Percentiles rank a stretch among this genome's conserved stretches.
Evolutionary conservation across 2,888 invertebrate genomes (phyloP).

Genomic region (Coleophora flavipennella): DNA sequence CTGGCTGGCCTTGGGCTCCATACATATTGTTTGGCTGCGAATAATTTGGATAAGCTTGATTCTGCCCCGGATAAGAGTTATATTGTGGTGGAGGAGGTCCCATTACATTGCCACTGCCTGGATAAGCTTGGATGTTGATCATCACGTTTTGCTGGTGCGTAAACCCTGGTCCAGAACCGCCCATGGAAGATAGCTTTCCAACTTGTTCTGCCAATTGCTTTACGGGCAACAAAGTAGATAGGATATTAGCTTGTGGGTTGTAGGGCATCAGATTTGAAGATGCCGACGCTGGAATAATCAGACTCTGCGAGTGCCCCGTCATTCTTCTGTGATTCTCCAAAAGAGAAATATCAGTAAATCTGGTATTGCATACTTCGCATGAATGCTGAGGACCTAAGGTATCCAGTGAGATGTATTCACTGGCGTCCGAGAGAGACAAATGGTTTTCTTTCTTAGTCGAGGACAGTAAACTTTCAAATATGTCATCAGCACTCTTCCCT

Average conservation of each 20-base stretch:
- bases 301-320: constrained; percentile 69
- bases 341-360: constrained; percentile 68
- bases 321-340: constrained; percentile 68
- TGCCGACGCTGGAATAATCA: constrained; percentile 37
- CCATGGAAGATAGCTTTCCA: constrained; percentile 51
- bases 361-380: constrained; percentile 74
- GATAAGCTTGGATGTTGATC: constrained; percentile 77
- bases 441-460: constrained; percentile 51
- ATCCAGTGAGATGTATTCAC: constrained; percentile 77
- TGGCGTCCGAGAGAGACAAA: constrained; percentile 48
- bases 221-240: constrained; percentile 56
- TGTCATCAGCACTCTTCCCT: constrained; percentile 63
- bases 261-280: constrained; percentile 50
- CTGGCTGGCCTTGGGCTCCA: constrained; percentile 36
- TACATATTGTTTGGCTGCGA: constrained; percentile 52
- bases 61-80: constrained; percentile 40
- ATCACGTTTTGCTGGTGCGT: constrained; percentile 77
- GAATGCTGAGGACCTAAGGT: constrained; percentile 73
- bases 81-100: constrained; percentile 57
- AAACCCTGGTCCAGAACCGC: constrained; percentile 39
- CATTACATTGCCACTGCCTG: constrained; percentile 64
- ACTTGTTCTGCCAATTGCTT: constrained; percentile 65
- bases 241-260: constrained; percentile 40
- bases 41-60: constrained; percentile 51
- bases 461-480: constrained; percentile 60